These are phyloP conservation scores for Bombus soroeensis DNA, from an alignment of 1,140 invertebrate species.

Conservation along the genomic window DNA sequence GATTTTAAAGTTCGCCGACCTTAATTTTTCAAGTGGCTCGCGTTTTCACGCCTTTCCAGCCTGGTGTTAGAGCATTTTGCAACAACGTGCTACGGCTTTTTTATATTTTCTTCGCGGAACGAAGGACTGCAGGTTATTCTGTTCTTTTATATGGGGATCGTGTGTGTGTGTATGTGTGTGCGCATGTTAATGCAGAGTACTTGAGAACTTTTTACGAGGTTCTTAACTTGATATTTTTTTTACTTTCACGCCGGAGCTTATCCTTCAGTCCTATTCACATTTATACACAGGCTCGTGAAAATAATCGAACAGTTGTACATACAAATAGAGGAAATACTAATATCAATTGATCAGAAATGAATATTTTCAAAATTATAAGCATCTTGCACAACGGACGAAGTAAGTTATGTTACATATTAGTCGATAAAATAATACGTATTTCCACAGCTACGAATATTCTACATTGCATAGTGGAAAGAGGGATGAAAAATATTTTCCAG, in stretches of 20 bases:
- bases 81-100: background rate
- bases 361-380: background rate
- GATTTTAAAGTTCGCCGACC: constrained; percentile 65
- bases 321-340: background rate
- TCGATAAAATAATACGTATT: too few species aligned
- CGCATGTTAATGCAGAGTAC: background rate
- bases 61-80: constrained; percentile 2
- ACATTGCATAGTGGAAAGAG: too few species aligned
- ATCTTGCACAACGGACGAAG: too few species aligned
- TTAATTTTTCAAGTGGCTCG: constrained; percentile 19
- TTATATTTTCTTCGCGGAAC: background rate
- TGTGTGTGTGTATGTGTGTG: background rate
- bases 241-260: background rate
- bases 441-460: too few species aligned
- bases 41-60: background rate
- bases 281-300: too few species aligned
- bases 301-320: too few species aligned
- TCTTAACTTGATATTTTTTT: background rate
- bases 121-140: background rate
- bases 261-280: background rate
- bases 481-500: background rate
- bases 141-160: background rate
- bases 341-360: too few species aligned
- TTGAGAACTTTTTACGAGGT: background rate
- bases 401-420: too few species aligned